These are phyloP conservation scores for Ormyrus nitidulus DNA, from an alignment of 2,888 invertebrate genomes.

Conservation along the genomic window DNA sequence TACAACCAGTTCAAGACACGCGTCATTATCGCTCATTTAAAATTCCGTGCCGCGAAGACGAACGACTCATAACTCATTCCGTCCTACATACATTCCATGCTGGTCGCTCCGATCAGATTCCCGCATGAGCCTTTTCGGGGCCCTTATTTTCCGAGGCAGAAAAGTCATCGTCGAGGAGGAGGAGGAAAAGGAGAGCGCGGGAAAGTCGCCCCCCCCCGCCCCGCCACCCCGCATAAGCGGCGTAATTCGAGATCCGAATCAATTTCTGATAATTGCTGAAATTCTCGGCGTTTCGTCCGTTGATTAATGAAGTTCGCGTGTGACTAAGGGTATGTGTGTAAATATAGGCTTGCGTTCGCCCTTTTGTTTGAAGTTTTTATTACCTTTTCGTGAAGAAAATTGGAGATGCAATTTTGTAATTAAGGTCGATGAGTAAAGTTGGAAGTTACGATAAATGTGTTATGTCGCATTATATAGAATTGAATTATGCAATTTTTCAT, in stretches of 20 bases:
- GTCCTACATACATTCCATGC: background rate
- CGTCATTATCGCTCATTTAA: too few relatives aligned
- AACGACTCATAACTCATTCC: slow-evolving; percentile 8
- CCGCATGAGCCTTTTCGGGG: background rate
- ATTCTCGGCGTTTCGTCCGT: background rate
- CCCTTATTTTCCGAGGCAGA: slow-evolving; percentile 1
- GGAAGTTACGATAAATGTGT: too few relatives aligned
- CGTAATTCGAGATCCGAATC: slow-evolving; percentile 28
- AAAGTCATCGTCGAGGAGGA: background rate
- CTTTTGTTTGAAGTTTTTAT: background rate
- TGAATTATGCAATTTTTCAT: too few relatives aligned
- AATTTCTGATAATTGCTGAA: slow-evolving; percentile 28
- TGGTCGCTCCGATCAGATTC: background rate
- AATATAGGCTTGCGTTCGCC: background rate
- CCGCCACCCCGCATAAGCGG: too few relatives aligned
- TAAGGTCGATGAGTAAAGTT: too few relatives aligned
- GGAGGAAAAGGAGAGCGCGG: background rate
- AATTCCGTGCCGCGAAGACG: background rate
- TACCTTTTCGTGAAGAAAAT: too few relatives aligned
- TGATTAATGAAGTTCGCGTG: slow-evolving; percentile 12
- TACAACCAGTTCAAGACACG: too few relatives aligned
- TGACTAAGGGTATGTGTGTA: too few relatives aligned
- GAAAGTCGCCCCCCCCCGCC: background rate
- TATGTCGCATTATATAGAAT: too few relatives aligned
- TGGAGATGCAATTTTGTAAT: too few relatives aligned